Evolutionary conservation across 1,140 invertebrate genomes (phyloP), one percentile per base, ranked within the genome.

Genomic region (Pogonognathellus flavescens): DNA sequence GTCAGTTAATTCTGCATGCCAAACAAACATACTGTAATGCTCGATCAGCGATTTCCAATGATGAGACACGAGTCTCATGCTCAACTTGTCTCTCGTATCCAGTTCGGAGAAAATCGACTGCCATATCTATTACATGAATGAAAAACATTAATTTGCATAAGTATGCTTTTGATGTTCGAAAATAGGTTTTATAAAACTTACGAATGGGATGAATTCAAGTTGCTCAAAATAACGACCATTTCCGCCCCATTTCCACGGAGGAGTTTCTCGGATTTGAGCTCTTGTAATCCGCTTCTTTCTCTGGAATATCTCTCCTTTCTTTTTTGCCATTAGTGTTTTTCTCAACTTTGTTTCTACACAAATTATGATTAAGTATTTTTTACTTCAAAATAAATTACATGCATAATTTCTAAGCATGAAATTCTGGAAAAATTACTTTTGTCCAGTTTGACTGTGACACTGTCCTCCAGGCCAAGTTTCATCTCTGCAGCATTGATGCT

Each of bases 191-290:
- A n/a, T n/a, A n/a, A n/a, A n/a, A 66, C 62, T 66, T 66, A 66
- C 62, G 10, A 66, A 66, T 25, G 62, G 62, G 25, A 66, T 14
- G 0, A 25, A 25, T 0, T 20, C 20, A 66, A 66, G 20, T 13
- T 10, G 11, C 25, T 66, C 62, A 66, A 66, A 66, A 13, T 66
- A 66, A 66, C 62, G 62, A 66, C 62, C 62, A 25, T 66, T 66
- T 13, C 25, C 25, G 1, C 62, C 62, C 62, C 62, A 31, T 25
- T 14, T 66, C 62, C 62, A 66, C 1, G 62, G 62, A 25, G 62
- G 62, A 66, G 62, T 66, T 66, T 66, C 22, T 66, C 20, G 18
- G 10, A 66, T 66, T 20, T 66, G 62, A 25, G 22, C 25, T 9
- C 62, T 20, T 4, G 13, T 14, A 14, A 31, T 6, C 14, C 25